phyloP scores from a whole-genome alignment of 2,113 vertebrate genomes.

The Tringa solitaria region DNA sequence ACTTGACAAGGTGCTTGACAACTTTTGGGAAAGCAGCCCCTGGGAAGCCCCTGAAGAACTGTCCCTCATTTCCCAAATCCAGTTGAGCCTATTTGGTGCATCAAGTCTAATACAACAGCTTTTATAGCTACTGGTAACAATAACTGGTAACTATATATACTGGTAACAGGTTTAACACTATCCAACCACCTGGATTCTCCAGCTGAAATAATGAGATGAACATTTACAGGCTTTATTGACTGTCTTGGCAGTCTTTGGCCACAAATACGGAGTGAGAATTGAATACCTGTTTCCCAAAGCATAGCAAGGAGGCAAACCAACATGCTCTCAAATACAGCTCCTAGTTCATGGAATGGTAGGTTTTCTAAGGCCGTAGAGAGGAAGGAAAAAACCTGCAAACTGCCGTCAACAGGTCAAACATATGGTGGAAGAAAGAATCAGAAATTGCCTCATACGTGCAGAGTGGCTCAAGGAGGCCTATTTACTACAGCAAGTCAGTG shows the following conservation, averaged over 20 bases:
- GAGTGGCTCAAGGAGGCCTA: background rate
- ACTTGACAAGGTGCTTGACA: background rate
- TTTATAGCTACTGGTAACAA: background rate
- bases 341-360: background rate
- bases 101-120: background rate
- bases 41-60: background rate
- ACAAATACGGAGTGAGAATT: background rate
- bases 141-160: too few species aligned
- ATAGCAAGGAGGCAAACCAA: background rate
- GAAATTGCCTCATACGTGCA: background rate
- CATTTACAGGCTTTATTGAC: background rate
- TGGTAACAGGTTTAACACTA: background rate
- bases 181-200: background rate
- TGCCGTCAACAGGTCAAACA: accelerated
- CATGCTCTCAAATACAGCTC: accelerated
- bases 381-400: background rate
- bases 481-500: background rate
- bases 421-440: background rate
- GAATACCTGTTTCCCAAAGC: background rate
- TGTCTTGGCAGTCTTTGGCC: background rate
- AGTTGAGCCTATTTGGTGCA: background rate
- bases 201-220: background rate
- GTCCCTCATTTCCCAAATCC: background rate
- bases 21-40: background rate
- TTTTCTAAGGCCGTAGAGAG: background rate